Base-by-base conservation (phyloP, 2,888 invertebrate genomes). In the Antheraea assamensis region DNA sequence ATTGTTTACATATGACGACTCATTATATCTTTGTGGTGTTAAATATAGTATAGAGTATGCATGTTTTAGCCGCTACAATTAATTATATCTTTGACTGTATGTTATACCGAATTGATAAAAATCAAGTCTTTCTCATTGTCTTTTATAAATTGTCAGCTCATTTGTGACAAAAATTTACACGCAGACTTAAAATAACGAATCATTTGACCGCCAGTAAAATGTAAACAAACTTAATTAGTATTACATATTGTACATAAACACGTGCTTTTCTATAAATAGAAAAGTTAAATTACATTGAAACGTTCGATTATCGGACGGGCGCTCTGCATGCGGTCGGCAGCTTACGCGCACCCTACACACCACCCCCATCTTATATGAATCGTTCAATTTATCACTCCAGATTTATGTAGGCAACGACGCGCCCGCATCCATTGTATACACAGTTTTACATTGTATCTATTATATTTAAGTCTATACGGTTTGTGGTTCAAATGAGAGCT, bases 321-420 rank as follows among this genome's bases (percentile, higher is more conserved):
- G 82, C 84, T 79, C 83, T 82, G 86, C 85, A 85, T 83, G 85
- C 77, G 85, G 83, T 80, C 81, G 78, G 78, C 75, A 76, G 83
- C 83, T 83, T 78, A 76, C 76, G 82, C 82, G 82, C 82, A 81
- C 71, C 71, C 71, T 75, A 76, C 84, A 79, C 81, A 86, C 85
- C 87, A 87, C 87, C 87, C 88, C 88, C 87, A 90, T 88, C 89
- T 88, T 88, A 86, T 85, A 82, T 84, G 89, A 89, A 90, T 90
- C 86, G 88, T 86, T 89, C 89, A 90, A 91, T 91, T 90, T 89
- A 90, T 90, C 90, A 87, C 85, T 80, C 77, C 82, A 90, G 89
- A 90, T 90, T 91, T 90, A 90, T 90, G 82, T 87, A 85, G 82
- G 81, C 84, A 87, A 82, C 84, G 88, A 88, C 88, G 85, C 85